These are phyloP conservation scores for Himalopsyche kuldschensis DNA, from an alignment of 2,888 invertebrate genomes.

Conservation along the genomic window DNA sequence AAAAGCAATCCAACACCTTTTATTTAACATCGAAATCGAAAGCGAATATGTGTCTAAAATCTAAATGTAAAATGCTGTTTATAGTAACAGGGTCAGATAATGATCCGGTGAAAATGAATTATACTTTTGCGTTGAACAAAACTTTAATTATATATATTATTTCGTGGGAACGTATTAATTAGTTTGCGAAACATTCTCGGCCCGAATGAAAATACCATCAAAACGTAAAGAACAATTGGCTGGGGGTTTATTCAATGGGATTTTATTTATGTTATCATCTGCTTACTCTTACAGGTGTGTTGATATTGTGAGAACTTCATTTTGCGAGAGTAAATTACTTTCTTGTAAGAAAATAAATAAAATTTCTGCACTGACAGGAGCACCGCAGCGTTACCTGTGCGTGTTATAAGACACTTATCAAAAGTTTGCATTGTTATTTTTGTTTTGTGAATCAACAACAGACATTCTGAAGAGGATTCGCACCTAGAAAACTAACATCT, in stretches of 20 bases:
- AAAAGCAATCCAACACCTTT: too few relatives aligned
- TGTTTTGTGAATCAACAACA: too few relatives aligned
- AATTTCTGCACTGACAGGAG: too few relatives aligned
- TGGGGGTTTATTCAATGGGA: not conserved
- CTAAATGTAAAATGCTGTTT: not conserved
- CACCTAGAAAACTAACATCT: too few relatives aligned
- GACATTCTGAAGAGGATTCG: too few relatives aligned
- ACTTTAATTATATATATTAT: not conserved
- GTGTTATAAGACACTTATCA: too few relatives aligned
- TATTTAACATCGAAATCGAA: not conserved
- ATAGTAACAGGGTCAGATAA: not conserved
- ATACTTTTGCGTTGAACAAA: not conserved
- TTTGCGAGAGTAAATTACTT: not conserved
- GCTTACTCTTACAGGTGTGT: not conserved
- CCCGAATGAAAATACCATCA: not conserved
- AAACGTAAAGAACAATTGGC: not conserved
- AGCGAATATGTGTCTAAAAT: not conserved
- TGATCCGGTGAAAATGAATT: not conserved
- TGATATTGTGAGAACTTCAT: not conserved
- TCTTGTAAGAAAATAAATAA: not conserved
- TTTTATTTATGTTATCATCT: not conserved
- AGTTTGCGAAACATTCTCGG: not conserved
- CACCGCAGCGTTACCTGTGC: too few relatives aligned
- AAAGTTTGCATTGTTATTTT: too few relatives aligned
- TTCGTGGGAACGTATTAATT: not conserved